phyloP scores from a whole-genome alignment of 2,888 invertebrate species.

The Drosophila anceps region DNA sequence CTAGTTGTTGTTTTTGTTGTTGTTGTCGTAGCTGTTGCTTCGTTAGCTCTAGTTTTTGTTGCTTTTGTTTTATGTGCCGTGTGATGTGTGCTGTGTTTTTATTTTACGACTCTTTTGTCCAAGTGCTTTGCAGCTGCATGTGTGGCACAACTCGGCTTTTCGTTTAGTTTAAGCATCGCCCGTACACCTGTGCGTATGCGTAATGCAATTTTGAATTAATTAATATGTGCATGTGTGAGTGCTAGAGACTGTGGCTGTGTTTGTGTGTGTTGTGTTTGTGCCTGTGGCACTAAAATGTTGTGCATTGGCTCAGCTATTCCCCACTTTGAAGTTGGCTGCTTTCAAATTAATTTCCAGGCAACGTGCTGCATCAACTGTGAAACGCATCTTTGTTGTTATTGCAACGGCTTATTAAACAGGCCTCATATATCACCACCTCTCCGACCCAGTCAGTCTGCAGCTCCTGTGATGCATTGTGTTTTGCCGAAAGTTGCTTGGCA shows the following conservation, averaged over 20 bases:
- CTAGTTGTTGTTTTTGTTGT: conserved; percentile 20
- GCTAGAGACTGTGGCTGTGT: conserved; percentile 7
- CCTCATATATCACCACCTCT: conserved; percentile 11
- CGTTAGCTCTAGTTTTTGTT: conserved; percentile 37
- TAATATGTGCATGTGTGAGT: conserved; percentile 56
- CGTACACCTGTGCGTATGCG: conserved; percentile 74
- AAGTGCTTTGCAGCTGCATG: conserved; percentile 44
- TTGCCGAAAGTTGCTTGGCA: conserved; percentile 51
- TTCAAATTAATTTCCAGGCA: conserved; percentile 73
- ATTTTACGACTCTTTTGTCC: conserved; percentile 74
- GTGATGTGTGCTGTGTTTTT: conserved; percentile 51
- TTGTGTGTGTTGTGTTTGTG: conserved; percentile 10
- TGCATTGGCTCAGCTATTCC: conserved; percentile 64
- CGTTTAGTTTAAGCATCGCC: conserved; percentile 46
- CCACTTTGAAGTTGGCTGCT: conserved; percentile 47
- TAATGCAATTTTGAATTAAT: conserved; percentile 78
- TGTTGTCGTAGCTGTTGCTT: conserved; percentile 26
- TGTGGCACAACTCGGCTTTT: conserved; percentile 23
- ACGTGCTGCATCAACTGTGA: conserved; percentile 49
- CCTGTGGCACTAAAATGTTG: conserved; percentile 70
- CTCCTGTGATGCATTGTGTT: conserved; percentile 7
- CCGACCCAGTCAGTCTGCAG: too few relatives aligned
- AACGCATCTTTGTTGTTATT: conserved; percentile 41
- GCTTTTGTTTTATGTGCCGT: conserved; percentile 60
- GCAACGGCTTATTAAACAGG: conserved; percentile 44